phyloP scores from a whole-genome alignment of 2,888 invertebrate genomes.

The Alcis repandata region DNA sequence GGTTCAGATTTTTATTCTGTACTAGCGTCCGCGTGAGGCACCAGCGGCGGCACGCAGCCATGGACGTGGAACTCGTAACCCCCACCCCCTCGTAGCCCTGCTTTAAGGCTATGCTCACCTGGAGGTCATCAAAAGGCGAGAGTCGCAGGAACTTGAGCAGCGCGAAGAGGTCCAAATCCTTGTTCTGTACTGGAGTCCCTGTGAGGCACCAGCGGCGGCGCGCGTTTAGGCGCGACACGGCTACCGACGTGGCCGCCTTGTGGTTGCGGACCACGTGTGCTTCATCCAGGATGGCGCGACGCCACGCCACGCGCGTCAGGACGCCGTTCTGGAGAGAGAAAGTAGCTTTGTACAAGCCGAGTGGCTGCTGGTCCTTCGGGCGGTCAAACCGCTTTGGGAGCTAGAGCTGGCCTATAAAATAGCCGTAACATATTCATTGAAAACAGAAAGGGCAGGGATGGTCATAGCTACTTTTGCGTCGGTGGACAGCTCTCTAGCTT shows the following conservation, averaged over 20 bases:
- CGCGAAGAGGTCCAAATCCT: constrained; percentile 93
- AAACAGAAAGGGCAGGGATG: no score
- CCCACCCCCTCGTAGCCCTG: no score
- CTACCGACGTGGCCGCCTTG: constrained; percentile 91
- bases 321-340: constrained; percentile 81
- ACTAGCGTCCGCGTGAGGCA: constrained; percentile 97
- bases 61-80: no score
- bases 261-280: constrained; percentile 97
- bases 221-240: constrained; percentile 89
- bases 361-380: no score
- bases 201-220: constrained; percentile 91
- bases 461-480: no score
- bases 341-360: no score
- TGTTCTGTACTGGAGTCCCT: constrained; percentile 98
- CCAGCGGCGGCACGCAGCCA: constrained; percentile 87
- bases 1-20: constrained; percentile 96
- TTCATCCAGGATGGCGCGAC: constrained; percentile 96
- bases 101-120: constrained; percentile 75
- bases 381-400: no score
- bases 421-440: no score
- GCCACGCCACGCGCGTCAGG: constrained; percentile 92
- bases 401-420: no score
- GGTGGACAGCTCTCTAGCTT: no score
- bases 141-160: constrained; percentile 94
- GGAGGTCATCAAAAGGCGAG: constrained; percentile 95